Base-by-base conservation (phyloP, 2,113 vertebrate genomes). In the Bubo bubo region DNA sequence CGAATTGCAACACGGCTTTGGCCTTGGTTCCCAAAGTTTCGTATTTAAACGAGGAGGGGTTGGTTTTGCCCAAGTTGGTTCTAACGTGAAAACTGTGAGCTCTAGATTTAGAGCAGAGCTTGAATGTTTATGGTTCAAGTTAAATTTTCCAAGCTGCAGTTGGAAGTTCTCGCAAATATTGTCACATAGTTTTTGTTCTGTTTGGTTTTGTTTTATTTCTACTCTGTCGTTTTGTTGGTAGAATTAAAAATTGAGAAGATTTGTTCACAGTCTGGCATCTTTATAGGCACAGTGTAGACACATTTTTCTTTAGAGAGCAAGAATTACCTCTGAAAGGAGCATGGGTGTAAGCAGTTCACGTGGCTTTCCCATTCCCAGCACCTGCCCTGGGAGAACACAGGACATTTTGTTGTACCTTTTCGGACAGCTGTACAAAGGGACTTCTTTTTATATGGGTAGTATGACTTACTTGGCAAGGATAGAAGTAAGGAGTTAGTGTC, bases 41-140 rank as follows among this genome's bases (percentile, higher is more conserved):
- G 0, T 89, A 59, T 82, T 96, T 58, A 93, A 88, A 91, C 5
- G 5, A 76, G 34, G 37, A 80, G 19, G 27, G 20, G 60, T 12
- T 76, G n/a, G 35, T 92, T 96, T 95, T 95, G 76, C 10, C 34
- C 24, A 64, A 7, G 45, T 24, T 87, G 70, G 20, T 89, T 89
- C 71, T 76, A 63, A 88, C 63, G 59, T 90, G 71, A 93, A 94
- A 96, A 93, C 13, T 58, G 50, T 21, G 23, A 53, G 20, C 45
- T 96, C 66, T 85, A 68, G 94, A 76, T 82, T 86, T 85, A 90
- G 66, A 91, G 62, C 26, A 87, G 58, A 79, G 28, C 84, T 92
- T 3, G 4, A 27, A 55, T 4, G 1, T 85, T 91, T 67, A 55
- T 52, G 53, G 45, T 66, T 95, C 49, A 55, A 70, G 70, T 88